Percentiles rank a stretch among this genome's conserved stretches.
Evolutionary conservation across 2,888 invertebrate genomes (phyloP).

Genomic region (Serrognathus titanus): DNA sequence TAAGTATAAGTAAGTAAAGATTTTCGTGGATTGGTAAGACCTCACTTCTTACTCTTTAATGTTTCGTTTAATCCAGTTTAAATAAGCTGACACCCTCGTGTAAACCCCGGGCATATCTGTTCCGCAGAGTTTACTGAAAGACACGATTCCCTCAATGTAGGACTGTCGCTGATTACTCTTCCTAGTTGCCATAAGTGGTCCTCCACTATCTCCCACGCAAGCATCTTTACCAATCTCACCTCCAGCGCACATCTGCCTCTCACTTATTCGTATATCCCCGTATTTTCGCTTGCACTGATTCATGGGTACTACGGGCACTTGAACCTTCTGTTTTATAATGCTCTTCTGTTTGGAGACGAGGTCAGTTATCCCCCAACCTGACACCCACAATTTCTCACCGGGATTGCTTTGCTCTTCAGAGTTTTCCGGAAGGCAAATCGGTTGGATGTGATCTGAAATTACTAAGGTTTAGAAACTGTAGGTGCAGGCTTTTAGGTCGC

Average conservation of each 20-base stretch:
- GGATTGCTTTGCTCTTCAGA: constrained; percentile 32
- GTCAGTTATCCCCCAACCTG: constrained; percentile 45
- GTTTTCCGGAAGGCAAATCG: constrained; percentile 54
- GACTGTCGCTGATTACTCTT: constrained; percentile 44
- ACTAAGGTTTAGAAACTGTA: not conserved
- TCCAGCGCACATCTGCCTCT: constrained; percentile 64
- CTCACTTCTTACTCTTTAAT: constrained; percentile 18
- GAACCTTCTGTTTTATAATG: constrained; percentile 60
- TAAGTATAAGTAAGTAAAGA: too few relatives aligned
- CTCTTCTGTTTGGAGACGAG: constrained; percentile 22
- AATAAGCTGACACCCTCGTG: constrained; percentile 56
- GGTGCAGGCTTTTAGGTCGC: not conserved
- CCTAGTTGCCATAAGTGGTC: constrained; percentile 60
- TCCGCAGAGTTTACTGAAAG: constrained; percentile 52
- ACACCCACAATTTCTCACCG: constrained; percentile 38
- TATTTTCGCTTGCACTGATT: constrained; percentile 48
- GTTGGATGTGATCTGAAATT: constrained; percentile 49
- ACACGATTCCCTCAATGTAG: constrained; percentile 54
- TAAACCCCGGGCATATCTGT: constrained; percentile 63
- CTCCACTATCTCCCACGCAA: constrained; percentile 53
- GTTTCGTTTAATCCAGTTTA: constrained; percentile 56
- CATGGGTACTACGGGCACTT: constrained; percentile 55
- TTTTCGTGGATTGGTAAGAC: too few relatives aligned
- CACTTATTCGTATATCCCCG: not conserved
- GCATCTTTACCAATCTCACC: constrained; percentile 63